phyloP scores from a whole-genome alignment of 1,140 invertebrate genomes.

The Bombus vancouverensis region DNA sequence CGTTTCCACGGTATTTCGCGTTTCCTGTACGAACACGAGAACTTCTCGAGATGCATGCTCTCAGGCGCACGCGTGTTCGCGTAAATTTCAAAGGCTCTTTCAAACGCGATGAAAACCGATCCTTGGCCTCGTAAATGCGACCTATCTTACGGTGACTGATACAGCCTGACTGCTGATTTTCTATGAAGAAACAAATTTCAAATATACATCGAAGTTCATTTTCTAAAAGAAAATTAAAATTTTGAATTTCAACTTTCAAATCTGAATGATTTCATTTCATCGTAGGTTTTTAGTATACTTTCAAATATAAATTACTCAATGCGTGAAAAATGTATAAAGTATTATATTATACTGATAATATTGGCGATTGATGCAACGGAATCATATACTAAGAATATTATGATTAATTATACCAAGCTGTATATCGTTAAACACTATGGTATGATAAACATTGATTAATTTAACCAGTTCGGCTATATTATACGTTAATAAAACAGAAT shows the following conservation, averaged over 20 bases:
- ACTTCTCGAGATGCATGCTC: not conserved
- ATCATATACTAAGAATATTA: not conserved
- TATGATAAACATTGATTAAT: not conserved
- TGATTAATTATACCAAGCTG: not conserved
- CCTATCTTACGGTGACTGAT: not conserved
- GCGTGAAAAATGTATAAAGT: not conserved
- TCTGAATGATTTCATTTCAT: too few relatives aligned
- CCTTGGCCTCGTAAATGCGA: constrained; percentile 8
- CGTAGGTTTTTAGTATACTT: too few relatives aligned
- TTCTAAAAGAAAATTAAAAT: not conserved
- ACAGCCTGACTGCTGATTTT: not conserved
- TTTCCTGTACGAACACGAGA: constrained; percentile 11
- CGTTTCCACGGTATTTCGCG: constrained; percentile 36
- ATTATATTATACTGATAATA: not conserved
- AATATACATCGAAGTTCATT: not conserved
- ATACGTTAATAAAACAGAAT: not conserved
- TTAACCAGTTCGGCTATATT: not conserved
- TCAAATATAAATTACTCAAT: not conserved
- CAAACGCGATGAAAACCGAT: constrained; percentile 1
- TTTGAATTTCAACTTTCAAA: not conserved
- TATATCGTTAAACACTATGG: too few relatives aligned
- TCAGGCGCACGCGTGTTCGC: not conserved
- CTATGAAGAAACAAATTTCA: not conserved
- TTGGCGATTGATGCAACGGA: not conserved
- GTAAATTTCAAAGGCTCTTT: constrained; percentile 17